These are phyloP conservation scores for Drosophila pegasa DNA, from an alignment of 2,888 invertebrate genomes.

Conservation along the genomic window DNA sequence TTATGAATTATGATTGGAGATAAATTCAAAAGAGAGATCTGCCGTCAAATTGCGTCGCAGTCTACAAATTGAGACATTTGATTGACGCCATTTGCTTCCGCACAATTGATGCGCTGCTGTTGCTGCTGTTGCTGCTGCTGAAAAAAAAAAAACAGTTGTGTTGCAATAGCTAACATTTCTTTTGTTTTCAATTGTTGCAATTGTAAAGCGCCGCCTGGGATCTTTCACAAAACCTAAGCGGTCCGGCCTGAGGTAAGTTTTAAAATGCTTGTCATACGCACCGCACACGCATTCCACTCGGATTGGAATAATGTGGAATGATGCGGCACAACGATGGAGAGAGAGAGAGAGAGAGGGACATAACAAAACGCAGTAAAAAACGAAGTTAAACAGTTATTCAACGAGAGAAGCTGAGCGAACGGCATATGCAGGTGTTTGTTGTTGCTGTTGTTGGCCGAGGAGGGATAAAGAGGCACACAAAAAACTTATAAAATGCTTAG, in stretches of 20 bases:
- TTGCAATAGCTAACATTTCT: conserved; percentile 39
- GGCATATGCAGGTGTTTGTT: conserved; percentile 2
- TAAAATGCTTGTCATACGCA: conserved; percentile 55
- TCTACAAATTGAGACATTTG: conserved; percentile 31
- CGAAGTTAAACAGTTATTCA: conserved; percentile 51
- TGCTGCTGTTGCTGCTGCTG: conserved; percentile 16
- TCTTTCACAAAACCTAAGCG: conserved; percentile 49
- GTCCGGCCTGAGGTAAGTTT: conserved; percentile 36
- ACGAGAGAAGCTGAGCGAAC: conserved; percentile 25
- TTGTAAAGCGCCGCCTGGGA: conserved; percentile 41
- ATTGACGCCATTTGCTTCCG: conserved; percentile 22
- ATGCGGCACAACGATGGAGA: conserved; percentile 43
- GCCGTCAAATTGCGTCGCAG: conserved; percentile 5
- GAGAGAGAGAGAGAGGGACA: no score
- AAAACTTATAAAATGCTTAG: conserved; percentile 50
- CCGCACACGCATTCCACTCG: conserved; percentile 41
- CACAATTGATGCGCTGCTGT: conserved; percentile 31
- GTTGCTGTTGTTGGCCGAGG: no score
- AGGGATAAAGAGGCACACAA: background rate
- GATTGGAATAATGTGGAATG: conserved; percentile 25
- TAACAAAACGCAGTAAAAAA: conserved; percentile 13
- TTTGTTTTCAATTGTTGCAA: conserved; percentile 45
- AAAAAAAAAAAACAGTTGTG: conserved; percentile 4
- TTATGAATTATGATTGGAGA: background rate
- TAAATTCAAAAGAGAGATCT: conserved; percentile 1